Percentiles rank a stretch among this genome's conserved stretches.
These are phyloP conservation scores for Lanius collurio DNA, from an alignment of 2,113 vertebrate genomes.

Conservation along the genomic window DNA sequence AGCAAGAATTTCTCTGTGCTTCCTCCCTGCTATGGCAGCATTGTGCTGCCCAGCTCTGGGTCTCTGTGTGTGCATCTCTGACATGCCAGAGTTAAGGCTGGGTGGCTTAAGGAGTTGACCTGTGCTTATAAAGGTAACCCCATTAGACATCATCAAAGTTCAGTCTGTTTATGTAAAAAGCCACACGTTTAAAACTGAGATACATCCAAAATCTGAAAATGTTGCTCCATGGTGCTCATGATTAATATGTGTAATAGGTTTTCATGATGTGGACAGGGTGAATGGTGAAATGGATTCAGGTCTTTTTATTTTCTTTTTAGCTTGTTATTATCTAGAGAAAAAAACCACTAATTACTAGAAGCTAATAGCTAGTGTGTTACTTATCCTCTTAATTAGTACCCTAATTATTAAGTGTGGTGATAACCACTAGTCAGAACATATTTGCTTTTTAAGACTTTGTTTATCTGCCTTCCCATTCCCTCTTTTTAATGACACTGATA, in stretches of 20 bases:
- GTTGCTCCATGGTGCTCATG: neutral
- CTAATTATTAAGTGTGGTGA: conserved; percentile 54
- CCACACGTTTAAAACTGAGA: neutral
- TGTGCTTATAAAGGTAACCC: neutral
- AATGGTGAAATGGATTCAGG: neutral
- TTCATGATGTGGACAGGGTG: neutral
- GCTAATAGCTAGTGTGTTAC: conserved; percentile 46
- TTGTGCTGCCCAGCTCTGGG: neutral
- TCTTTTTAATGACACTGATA: conserved; percentile 34
- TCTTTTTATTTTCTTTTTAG: conserved; percentile 38
- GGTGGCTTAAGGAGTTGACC: neutral
- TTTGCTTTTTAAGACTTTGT: conserved; percentile 54
- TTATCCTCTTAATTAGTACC: conserved; percentile 52
- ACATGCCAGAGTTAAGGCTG: neutral
- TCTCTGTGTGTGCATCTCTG: neutral
- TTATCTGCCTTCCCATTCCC: conserved; percentile 39
- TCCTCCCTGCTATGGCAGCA: neutral
- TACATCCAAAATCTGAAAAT: neutral
- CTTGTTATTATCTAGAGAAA: conserved; percentile 33
- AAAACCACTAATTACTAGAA: conserved; percentile 29
- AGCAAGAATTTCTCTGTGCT: neutral
- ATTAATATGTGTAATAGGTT: neutral
- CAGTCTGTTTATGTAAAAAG: neutral
- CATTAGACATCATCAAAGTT: neutral
- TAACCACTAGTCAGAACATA: conserved; percentile 43